A percentile compares a stretch with the other conserved stretches of the same genome.
phyloP scores from a whole-genome alignment of 2,888 invertebrate genomes.

The Mimumesa dahlbomi region DNA sequence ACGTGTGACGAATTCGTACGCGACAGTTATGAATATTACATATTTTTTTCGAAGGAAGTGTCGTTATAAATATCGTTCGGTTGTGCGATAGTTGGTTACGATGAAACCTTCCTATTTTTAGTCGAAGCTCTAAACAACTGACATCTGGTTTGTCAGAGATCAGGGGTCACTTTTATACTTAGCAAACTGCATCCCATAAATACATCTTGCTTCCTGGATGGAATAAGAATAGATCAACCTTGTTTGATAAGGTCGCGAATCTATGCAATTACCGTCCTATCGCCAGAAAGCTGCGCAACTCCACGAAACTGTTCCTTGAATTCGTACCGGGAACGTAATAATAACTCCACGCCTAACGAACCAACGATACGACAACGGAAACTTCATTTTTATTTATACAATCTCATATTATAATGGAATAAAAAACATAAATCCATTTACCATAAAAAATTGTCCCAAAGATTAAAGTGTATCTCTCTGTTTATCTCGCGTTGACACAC shows the following conservation, averaged over 20 bases:
- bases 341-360: no score
- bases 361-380: no score
- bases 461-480: no score
- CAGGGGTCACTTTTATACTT: constrained; percentile 54
- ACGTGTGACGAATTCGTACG: no score
- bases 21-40: no score
- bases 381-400: no score
- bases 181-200: constrained; percentile 36
- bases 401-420: no score
- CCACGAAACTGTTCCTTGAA: neutral
- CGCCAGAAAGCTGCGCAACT: neutral
- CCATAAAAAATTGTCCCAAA: no score
- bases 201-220: constrained; percentile 37
- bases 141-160: constrained; percentile 44
- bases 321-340: no score
- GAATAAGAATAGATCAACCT: constrained; percentile 48
- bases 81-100: neutral
- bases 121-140: constrained; percentile 52
- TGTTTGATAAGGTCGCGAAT: constrained; percentile 22
- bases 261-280: neutral
- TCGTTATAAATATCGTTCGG: neutral
- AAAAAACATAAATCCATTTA: no score
- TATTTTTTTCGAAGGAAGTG: no score
- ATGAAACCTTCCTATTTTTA: constrained; percentile 45
- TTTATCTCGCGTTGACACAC: no score